Percentiles rank a stretch among this genome's conserved stretches.
phyloP scores from a whole-genome alignment of 2,797 vertebrate species.

The Tapera naevia region DNA sequence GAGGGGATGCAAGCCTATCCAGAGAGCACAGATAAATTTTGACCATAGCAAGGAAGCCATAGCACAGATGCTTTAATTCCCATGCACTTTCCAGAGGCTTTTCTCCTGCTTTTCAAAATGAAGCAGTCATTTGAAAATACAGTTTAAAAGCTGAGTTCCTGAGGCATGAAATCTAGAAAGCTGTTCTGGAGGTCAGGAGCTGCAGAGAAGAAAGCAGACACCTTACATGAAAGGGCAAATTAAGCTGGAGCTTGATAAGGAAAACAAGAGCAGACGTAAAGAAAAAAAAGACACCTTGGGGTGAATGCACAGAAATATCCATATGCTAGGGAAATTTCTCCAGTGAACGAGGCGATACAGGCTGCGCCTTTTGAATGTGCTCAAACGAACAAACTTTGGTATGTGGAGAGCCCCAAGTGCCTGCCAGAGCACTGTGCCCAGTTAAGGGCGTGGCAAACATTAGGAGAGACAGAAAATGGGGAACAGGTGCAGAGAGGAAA shows the following conservation, averaged over 20 bases:
- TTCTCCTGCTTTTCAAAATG: neutral
- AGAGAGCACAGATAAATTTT: slow-evolving; percentile 12
- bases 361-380: neutral
- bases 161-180: neutral
- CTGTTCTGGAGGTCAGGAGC: neutral
- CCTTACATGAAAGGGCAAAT: neutral
- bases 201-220: neutral
- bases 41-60: neutral
- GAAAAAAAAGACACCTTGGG: neutral
- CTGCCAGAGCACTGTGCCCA: neutral
- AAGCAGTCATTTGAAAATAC: neutral
- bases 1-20: slow-evolving; percentile 12
- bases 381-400: neutral
- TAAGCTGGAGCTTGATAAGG: neutral
- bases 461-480: neutral
- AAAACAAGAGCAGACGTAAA: neutral
- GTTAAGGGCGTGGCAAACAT: neutral
- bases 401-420: neutral
- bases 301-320: neutral
- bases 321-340: neutral
- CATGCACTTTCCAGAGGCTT: neutral
- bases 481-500: neutral
- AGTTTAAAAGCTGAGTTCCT: neutral
- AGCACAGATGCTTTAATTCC: neutral
- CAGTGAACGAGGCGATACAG: neutral